phyloP scores from a whole-genome alignment of 2,113 vertebrate genomes.

The Bujurquina vittata region DNA sequence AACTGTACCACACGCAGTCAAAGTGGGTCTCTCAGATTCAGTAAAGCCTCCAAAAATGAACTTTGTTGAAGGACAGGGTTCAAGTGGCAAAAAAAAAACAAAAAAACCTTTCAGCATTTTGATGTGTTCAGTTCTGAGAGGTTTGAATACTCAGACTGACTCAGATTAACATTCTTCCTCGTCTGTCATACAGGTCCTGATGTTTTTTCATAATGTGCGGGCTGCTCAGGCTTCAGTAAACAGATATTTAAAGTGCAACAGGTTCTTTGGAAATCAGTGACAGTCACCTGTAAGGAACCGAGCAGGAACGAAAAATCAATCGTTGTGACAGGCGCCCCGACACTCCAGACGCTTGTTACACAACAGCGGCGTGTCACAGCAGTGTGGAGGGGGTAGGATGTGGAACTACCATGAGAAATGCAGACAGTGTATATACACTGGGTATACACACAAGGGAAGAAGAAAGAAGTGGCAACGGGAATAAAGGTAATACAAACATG shows the following conservation, averaged over 20 bases:
- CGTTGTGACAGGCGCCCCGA: neutral
- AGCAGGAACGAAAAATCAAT: conserved; percentile 3
- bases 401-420: too few species aligned
- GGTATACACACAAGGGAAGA: too few species aligned
- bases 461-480: too few species aligned
- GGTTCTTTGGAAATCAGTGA: neutral
- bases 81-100: neutral
- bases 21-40: neutral
- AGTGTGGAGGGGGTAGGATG: too few species aligned
- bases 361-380: too few species aligned
- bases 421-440: too few species aligned
- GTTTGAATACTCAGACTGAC: neutral
- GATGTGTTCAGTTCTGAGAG: neutral
- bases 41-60: neutral
- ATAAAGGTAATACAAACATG: too few species aligned
- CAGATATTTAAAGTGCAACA: neutral
- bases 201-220: neutral
- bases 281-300: conserved; percentile 5
- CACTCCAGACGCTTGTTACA: conserved; percentile 3
- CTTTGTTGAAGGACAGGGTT: neutral
- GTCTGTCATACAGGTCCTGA: neutral
- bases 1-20: neutral
- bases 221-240: neutral
- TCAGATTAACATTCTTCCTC: neutral
- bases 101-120: neutral